Conservation (phyloP, 2,888 invertebrate genomes). For the Drosophila mimica region DNA sequence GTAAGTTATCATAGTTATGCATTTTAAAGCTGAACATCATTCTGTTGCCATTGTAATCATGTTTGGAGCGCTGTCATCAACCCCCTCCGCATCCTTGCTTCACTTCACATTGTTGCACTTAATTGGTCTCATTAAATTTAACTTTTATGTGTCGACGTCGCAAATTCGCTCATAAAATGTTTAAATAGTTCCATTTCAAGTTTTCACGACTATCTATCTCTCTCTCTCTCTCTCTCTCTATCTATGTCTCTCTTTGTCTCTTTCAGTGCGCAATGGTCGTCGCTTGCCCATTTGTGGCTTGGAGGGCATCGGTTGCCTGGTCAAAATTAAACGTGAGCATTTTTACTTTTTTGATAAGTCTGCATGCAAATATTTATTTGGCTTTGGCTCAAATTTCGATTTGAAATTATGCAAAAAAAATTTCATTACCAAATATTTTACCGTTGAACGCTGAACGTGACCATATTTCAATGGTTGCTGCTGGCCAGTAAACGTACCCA, state of each 20-base stretch:
- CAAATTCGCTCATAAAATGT: conserved; percentile 61
- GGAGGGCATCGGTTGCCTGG: conserved; percentile 88
- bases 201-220: conserved; percentile 40
- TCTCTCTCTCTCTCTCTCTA: neutral
- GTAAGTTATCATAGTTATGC: conserved; percentile 84
- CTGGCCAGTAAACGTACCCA: conserved; percentile 17
- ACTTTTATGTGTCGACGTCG: conserved; percentile 62
- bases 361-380: conserved; percentile 72
- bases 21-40: conserved; percentile 1
- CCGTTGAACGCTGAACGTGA: conserved; percentile 53
- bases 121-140: conserved; percentile 69
- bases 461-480: conserved; percentile 39
- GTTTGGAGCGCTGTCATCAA: conserved; percentile 4
- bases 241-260: conserved; percentile 5
- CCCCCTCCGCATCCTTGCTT: conserved; percentile 12
- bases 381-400: conserved; percentile 56
- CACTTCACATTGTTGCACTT: conserved; percentile 72
- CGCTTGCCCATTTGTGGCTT: conserved; percentile 87
- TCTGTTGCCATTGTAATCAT: conserved; percentile 8
- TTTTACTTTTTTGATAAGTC: conserved; percentile 25
- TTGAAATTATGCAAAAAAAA: conserved; percentile 32
- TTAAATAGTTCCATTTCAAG: conserved; percentile 66
- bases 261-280: conserved; percentile 81
- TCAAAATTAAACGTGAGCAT: conserved; percentile 86
- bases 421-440: conserved; percentile 52